Base-by-base conservation (phyloP, 2,113 vertebrate species). In the Clarias macrocephalus region DNA sequence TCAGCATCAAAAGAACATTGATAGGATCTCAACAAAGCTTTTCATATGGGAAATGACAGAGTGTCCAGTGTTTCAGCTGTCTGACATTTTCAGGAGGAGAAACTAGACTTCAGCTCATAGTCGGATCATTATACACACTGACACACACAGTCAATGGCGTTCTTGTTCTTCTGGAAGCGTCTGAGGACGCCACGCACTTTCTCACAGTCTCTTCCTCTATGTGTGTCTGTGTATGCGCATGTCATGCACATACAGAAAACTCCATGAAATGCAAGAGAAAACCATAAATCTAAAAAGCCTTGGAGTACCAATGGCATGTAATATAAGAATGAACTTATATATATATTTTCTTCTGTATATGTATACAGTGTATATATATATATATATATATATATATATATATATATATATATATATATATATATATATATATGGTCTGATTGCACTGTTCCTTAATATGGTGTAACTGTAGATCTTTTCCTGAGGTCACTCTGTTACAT, bases 1-100 rank as follows among this genome's bases (percentile, higher is more conserved):
- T 70, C 54, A 80, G 80, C 52, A 82, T 82, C 86, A 82, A 70
- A 79, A 77, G 66, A 76, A 82, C 73, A 75, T 73, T 76, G 60
- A 87, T 68, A 63, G 13, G 10, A 76, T 82, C 33, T 81, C 68
- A 57, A 82, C 82, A 85, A 86, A 86, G 80, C 48, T 66, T 76
- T 87, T 81, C 60, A 85, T 33, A 85, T 54, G 42, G 66, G 56
- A 86, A 59, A 82, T 23, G 70, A 88, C 88, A 89, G 13, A 87
- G 66, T 86, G 65, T 37, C 33, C 86, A 83, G 42, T 89, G 89
- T 89, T 87, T 79, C n/a, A 72, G 48, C 75, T 30, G 72, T 83
- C 68, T 63, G 89, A 80, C 85, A 56, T 66, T 88, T 88, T 65
- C 68, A 30, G 25, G 10, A 88, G 63, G 77, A 77, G 65, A 23